phyloP scores from a whole-genome alignment of 2,888 invertebrate species.

The Trachelus troglodyta region DNA sequence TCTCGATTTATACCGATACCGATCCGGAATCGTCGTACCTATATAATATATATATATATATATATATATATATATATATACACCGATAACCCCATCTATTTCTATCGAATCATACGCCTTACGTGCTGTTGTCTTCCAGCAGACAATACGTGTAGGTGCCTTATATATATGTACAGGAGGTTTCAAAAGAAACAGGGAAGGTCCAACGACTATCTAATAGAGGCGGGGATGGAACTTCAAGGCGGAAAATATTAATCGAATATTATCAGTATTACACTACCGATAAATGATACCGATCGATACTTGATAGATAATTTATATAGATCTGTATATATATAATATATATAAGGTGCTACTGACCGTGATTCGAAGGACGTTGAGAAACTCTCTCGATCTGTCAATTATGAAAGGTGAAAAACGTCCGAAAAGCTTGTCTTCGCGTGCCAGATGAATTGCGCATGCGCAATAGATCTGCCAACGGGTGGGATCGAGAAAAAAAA shows the following conservation, averaged over 20 bases:
- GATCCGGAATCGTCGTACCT: slow-evolving; percentile 62
- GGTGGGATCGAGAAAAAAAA: slow-evolving; percentile 17
- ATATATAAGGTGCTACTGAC: slow-evolving; percentile 14
- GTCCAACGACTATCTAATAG: not conserved
- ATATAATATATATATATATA: slow-evolving; percentile 44
- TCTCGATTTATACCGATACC: slow-evolving; percentile 65
- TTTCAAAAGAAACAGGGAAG: not conserved
- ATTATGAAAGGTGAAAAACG: slow-evolving; percentile 20
- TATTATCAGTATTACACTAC: not conserved
- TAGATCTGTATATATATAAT: not conserved
- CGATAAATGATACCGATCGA: not conserved
- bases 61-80: slow-evolving; percentile 37
- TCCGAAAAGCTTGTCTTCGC: slow-evolving; percentile 17
- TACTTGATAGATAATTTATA: not conserved
- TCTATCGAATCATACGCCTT: slow-evolving; percentile 12
- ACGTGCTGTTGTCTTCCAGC: slow-evolving; percentile 12
- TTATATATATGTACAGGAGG: not conserved
- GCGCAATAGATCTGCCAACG: slow-evolving; percentile 1
- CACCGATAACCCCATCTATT: slow-evolving; percentile 31
- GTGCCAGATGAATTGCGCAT: slow-evolving; percentile 1
- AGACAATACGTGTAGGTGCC: slow-evolving; percentile 31
- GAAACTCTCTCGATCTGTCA: slow-evolving; percentile 14
- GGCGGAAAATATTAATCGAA: not conserved
- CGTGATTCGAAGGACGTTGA: slow-evolving; percentile 35
- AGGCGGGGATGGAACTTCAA: not conserved